Conservation (phyloP, 2,797 vertebrate species). For the Cossypha dichroa region DNA sequence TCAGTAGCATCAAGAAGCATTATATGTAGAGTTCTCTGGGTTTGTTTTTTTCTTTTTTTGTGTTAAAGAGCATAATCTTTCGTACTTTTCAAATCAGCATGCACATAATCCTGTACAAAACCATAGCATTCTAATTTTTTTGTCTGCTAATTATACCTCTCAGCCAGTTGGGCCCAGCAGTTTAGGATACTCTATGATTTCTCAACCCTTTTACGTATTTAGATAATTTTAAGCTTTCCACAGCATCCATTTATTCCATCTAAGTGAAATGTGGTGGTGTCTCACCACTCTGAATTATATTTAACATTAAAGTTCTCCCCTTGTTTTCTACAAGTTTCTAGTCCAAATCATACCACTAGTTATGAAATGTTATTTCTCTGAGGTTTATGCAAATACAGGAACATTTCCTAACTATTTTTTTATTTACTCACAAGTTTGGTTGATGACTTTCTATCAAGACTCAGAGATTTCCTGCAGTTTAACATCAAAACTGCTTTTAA, state of each 20-base stretch:
- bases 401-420: background rate
- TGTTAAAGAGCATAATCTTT: background rate
- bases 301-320: background rate
- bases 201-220: background rate
- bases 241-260: background rate
- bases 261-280: background rate
- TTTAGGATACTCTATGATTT: background rate
- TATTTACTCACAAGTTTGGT: background rate
- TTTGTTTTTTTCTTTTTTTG: background rate
- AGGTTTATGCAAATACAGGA: background rate
- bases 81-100: background rate
- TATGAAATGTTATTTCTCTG: background rate
- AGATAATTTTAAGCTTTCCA: background rate
- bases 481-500: background rate
- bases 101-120: background rate
- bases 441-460: background rate
- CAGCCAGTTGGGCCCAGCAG: background rate
- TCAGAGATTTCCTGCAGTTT: background rate
- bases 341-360: background rate
- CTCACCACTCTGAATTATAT: background rate
- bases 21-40: background rate
- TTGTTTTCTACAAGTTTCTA: background rate
- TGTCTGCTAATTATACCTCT: background rate
- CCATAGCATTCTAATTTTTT: background rate
- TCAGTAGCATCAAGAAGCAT: background rate